Conservation (phyloP, 37 sponge, comb jelly and placozoan species). For the Lycopodina hypogea region DNA sequence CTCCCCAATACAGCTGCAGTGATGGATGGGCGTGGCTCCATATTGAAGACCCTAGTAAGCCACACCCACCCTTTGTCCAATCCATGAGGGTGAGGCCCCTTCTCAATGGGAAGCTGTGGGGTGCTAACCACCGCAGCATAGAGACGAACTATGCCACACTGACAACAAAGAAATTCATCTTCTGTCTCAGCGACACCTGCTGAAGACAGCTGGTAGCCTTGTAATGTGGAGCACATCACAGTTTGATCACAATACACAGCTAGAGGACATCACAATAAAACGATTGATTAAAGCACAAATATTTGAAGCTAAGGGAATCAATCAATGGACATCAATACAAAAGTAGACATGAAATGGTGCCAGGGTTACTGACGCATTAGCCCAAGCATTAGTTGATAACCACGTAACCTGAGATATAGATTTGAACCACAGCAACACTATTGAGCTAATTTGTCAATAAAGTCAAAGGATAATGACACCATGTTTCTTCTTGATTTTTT, state of each 20-base stretch:
- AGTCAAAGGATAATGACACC: too few relatives aligned
- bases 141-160: slow-evolving; percentile 77
- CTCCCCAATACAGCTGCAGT: slow-evolving; percentile 81
- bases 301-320: too few relatives aligned
- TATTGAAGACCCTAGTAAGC: slow-evolving; percentile 85
- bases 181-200: slow-evolving; percentile 71
- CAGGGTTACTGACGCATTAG: too few relatives aligned
- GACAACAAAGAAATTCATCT: slow-evolving; percentile 67
- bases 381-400: too few relatives aligned
- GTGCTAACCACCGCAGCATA: slow-evolving; percentile 86
- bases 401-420: too few relatives aligned
- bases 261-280: too few relatives aligned
- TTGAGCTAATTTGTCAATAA: too few relatives aligned
- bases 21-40: slow-evolving; percentile 65
- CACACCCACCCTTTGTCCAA: slow-evolving; percentile 86
- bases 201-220: slow-evolving; percentile 67
- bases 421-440: too few relatives aligned
- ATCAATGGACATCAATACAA: too few relatives aligned
- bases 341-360: too few relatives aligned
- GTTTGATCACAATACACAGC: not conserved
- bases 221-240: slow-evolving; percentile 41
- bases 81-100: slow-evolving; percentile 67
- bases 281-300: too few relatives aligned
- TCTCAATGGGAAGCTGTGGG: slow-evolving; percentile 8
- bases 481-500: too few relatives aligned